Evolutionary conservation across 2,113 vertebrate genomes (phyloP), one percentile per base, ranked within the genome.

Genomic region (Rafetus swinhoei): DNA sequence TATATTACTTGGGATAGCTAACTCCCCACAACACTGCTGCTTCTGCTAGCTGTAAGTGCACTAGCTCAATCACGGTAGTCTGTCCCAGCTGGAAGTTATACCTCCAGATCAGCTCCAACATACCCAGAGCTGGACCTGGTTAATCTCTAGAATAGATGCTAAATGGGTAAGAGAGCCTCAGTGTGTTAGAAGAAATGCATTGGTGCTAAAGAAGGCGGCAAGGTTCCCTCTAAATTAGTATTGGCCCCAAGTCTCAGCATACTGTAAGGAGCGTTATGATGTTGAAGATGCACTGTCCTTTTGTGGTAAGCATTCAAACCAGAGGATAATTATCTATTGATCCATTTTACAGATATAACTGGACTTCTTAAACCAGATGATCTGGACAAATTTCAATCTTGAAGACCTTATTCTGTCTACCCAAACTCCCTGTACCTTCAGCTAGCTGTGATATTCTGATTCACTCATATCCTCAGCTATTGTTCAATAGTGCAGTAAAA

Each of bases 401-500:
- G 39, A 9, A 87, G 79, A 21, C 45, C n/a, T 59, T 77, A 29
- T 89, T 81, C 60, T 85, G 7, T 29, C 52, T 77, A n/a, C 65
- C 9, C 55, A 89, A 45, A 80, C 1, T 4, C 82, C 62, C 15
- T 65, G 6, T 57, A 9, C 56, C 32, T 59, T 87, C 27, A 69
- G 76, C 80, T 59, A 59, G 27, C 81, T 4, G 62, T 77, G 62
- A 57, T 89, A 74, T 55, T 92, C n/a, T 82, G 27, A 14, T 80
- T 84, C 53, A 52, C 84, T 89, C 87, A 82, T 87, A 65, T 27
- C 16, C 27, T 93, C 72, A 32, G 6, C 9, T 80, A 5, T 52
- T 1, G 0, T 3, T 91, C 13, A 53, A 15, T 89, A 65, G 6
- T 22, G 2, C 0, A 1, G 4, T 52, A 69, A 87, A 83, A 56